Evolutionary conservation across 2,888 invertebrate species (phyloP).

Genomic region (Nomada ruficornis): DNA sequence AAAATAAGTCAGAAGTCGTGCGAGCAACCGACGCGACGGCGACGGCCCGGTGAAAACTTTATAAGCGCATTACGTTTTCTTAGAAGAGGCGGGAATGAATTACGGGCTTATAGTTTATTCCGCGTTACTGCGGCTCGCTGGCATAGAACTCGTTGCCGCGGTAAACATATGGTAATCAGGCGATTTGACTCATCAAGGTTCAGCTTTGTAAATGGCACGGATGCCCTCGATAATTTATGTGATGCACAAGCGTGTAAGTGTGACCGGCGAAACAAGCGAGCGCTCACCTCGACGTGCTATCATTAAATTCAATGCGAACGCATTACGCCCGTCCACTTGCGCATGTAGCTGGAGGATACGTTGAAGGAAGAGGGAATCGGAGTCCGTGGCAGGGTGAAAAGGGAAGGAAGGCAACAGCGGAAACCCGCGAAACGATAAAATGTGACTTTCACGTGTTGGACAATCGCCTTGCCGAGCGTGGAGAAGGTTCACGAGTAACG

Average conservation of each 20-base stretch:
- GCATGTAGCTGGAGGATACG: slow-evolving; percentile 8
- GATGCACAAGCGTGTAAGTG: slow-evolving; percentile 70
- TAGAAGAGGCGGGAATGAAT: slow-evolving; percentile 52
- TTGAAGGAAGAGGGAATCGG: not conserved
- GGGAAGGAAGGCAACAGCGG: slow-evolving; percentile 6
- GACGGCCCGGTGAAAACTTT: slow-evolving; percentile 48
- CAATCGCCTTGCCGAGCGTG: slow-evolving; percentile 30
- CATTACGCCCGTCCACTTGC: slow-evolving; percentile 54
- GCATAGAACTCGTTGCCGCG: slow-evolving; percentile 59
- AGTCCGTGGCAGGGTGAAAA: not conserved
- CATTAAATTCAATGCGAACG: slow-evolving; percentile 76
- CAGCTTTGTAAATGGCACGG: slow-evolving; percentile 76
- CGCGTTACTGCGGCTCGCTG: slow-evolving; percentile 47
- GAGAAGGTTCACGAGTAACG: slow-evolving; percentile 30
- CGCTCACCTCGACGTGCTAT: slow-evolving; percentile 71
- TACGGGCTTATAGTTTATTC: slow-evolving; percentile 69
- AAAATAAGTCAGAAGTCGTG: slow-evolving; percentile 37
- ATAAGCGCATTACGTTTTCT: slow-evolving; percentile 53
- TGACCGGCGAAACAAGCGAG: slow-evolving; percentile 67
- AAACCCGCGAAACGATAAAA: slow-evolving; percentile 39
- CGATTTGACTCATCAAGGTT: slow-evolving; percentile 77
- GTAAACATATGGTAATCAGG: slow-evolving; percentile 73
- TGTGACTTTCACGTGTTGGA: slow-evolving; percentile 43
- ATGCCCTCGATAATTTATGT: slow-evolving; percentile 76
- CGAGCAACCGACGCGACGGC: slow-evolving; percentile 18